Percentiles rank a stretch among this genome's conserved stretches.
phyloP scores from a whole-genome alignment of 2,888 invertebrate genomes.

The Campoplex capitator region DNA sequence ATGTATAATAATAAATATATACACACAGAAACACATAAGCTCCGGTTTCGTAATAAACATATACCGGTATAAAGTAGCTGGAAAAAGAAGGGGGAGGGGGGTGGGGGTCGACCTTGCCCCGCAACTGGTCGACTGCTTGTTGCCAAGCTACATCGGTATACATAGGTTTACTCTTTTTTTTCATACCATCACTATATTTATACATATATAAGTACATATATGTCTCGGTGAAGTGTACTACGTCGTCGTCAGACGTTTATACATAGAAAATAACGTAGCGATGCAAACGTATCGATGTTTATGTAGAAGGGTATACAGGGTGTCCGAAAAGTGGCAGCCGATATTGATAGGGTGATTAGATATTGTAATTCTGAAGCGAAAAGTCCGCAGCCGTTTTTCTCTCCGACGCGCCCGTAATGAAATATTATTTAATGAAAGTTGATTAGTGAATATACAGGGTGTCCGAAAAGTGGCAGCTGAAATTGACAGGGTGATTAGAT shows the following conservation, averaged over 20 bases:
- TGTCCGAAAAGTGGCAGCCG: not conserved
- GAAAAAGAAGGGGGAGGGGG: slow-evolving; percentile 78
- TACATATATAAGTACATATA: slow-evolving; percentile 12
- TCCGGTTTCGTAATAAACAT: slow-evolving; percentile 82
- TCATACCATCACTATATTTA: slow-evolving; percentile 1
- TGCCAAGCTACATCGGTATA: slow-evolving; percentile 82
- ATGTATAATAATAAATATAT: slow-evolving; percentile 11
- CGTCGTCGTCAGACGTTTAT: slow-evolving; percentile 26
- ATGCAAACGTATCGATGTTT: slow-evolving; percentile 41
- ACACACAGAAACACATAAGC: slow-evolving; percentile 61
- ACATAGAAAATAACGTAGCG: slow-evolving; percentile 22
- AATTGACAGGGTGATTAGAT: too few relatives aligned
- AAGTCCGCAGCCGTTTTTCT: too few relatives aligned
- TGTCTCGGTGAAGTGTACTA: slow-evolving; percentile 21
- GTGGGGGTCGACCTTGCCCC: slow-evolving; percentile 83
- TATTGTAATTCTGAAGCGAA: too few relatives aligned
- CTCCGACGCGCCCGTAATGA: too few relatives aligned
- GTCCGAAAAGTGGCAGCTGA: not conserved
- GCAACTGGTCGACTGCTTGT: slow-evolving; percentile 81
- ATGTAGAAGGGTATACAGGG: slow-evolving; percentile 50
- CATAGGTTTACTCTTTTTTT: slow-evolving; percentile 71
- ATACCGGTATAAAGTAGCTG: slow-evolving; percentile 81
- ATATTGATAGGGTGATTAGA: not conserved
- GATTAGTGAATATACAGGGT: slow-evolving; percentile 7
- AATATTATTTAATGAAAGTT: too few relatives aligned